These are phyloP conservation scores for Pseudococcus longispinus DNA, from an alignment of 2,888 invertebrate genomes.

Conservation along the genomic window DNA sequence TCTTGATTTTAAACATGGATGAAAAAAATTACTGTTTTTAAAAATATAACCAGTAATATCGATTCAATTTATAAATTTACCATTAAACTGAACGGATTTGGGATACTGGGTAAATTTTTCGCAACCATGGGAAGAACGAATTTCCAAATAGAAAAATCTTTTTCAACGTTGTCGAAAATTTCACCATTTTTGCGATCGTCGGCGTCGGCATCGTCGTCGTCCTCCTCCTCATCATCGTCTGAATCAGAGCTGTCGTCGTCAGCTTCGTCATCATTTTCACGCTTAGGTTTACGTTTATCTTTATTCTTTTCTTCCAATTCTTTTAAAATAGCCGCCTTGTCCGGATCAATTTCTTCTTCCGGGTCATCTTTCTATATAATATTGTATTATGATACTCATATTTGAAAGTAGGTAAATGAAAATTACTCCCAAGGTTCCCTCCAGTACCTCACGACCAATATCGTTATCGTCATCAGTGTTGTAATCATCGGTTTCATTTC, in stretches of 20 bases:
- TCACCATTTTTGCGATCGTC: neutral
- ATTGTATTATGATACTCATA: neutral
- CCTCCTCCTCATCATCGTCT: neutral
- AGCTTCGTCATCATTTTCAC: neutral
- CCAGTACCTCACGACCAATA: neutral
- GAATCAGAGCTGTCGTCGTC: neutral
- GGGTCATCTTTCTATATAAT: neutral
- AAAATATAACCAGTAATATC: neutral
- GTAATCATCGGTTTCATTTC: neutral
- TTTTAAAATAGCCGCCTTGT: neutral
- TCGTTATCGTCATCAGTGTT: neutral
- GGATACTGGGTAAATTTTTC: neutral
- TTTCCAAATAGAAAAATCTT: neutral
- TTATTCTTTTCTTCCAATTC: neutral
- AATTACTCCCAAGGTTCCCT: no score
- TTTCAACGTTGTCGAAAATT: neutral
- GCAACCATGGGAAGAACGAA: neutral
- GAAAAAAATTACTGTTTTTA: no score
- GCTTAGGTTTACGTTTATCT: neutral
- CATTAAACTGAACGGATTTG: neutral
- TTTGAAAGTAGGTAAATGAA: no score
- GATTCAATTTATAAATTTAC: neutral
- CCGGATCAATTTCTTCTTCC: neutral
- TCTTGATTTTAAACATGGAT: neutral
- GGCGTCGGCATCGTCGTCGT: neutral